Evolutionary conservation across 2,888 invertebrate genomes (phyloP).

Genomic region (Pyrrhia umbra): DNA sequence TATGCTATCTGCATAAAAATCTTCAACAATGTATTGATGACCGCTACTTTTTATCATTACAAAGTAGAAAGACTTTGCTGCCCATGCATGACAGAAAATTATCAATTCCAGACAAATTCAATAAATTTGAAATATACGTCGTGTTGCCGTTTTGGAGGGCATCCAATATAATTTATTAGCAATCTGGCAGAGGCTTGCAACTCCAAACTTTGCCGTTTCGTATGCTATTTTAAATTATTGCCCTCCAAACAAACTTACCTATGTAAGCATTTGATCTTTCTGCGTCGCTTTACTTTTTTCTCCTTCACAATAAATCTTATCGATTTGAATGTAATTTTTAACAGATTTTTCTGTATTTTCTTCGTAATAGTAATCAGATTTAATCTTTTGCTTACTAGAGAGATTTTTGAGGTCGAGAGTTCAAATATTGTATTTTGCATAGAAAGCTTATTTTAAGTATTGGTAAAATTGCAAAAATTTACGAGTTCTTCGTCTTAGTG

Average conservation of each 20-base stretch:
- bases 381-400: background rate
- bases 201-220: slow-evolving; percentile 41
- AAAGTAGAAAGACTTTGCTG: background rate
- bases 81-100: slow-evolving; percentile 16
- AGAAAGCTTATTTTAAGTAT: background rate
- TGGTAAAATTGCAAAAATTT: background rate
- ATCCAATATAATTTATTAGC: slow-evolving; percentile 60
- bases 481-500: background rate
- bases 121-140: slow-evolving; percentile 42
- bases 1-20: too few species aligned
- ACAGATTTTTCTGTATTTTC: background rate
- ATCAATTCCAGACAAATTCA: slow-evolving; percentile 24
- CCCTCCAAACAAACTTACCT: slow-evolving; percentile 26
- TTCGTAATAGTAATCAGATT: background rate
- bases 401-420: background rate
- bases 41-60: background rate
- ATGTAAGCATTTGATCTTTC: slow-evolving; percentile 17
- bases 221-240: slow-evolving; percentile 39
- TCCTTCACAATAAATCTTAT: slow-evolving; percentile 24
- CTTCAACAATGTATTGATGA: background rate
- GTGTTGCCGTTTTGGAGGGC: slow-evolving; percentile 41
- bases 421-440: background rate
- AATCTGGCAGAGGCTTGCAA: slow-evolving; percentile 42
- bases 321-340: slow-evolving; percentile 1
- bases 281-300: background rate